Evolutionary conservation across 2,888 invertebrate species (phyloP).

Genomic region (Idaea straminata): DNA sequence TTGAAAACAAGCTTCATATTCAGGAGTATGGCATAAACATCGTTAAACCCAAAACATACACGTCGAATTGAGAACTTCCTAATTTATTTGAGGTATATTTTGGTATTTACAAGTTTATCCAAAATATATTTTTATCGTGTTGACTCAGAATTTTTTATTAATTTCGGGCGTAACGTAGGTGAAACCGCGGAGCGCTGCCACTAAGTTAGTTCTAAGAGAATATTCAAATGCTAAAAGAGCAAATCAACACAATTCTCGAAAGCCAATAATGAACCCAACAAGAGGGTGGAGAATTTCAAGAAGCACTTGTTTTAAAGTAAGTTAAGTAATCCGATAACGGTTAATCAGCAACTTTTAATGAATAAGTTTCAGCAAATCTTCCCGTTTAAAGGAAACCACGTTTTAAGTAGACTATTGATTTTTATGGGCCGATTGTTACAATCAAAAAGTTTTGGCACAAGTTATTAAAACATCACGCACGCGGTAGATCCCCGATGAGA

Average conservation of each 20-base stretch:
- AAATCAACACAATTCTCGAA: neutral
- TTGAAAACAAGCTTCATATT: too few relatives aligned
- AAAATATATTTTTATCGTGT: too few relatives aligned
- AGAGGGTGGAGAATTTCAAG: neutral
- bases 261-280: neutral
- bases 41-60: too few relatives aligned
- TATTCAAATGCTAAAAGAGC: neutral
- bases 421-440: too few relatives aligned
- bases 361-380: slow-evolving; percentile 11
- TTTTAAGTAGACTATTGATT: neutral
- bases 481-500: too few relatives aligned
- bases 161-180: neutral
- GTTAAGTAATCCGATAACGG: slow-evolving; percentile 15
- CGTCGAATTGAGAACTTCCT: too few relatives aligned
- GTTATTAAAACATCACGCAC: too few relatives aligned
- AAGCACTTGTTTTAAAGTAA: slow-evolving; percentile 8
- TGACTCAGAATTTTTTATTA: too few relatives aligned
- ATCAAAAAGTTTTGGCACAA: too few relatives aligned
- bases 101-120: too few relatives aligned
- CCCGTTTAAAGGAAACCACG: neutral
- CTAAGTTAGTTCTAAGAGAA: neutral
- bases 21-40: too few relatives aligned
- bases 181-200: neutral
- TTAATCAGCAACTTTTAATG: slow-evolving; percentile 20
- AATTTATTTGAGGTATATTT: too few relatives aligned